These are phyloP conservation scores for Morpho deidamia DNA, from an alignment of 2,888 invertebrate genomes.

Conservation along the genomic window DNA sequence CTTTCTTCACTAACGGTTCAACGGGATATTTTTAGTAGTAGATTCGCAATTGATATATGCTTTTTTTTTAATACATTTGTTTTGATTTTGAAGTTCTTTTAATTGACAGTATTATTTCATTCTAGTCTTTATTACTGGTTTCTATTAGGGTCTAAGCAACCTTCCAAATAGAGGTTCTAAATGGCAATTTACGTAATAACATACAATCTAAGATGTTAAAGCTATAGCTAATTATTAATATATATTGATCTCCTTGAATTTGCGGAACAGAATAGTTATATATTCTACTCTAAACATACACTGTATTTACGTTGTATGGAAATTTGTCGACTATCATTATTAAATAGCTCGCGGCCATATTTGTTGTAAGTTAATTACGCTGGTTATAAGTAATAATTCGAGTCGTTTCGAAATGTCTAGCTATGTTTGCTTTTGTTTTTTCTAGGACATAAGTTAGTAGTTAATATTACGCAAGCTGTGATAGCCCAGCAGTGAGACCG, in stretches of 20 bases:
- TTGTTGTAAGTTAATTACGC: constrained; percentile 11
- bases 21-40: constrained; percentile 41
- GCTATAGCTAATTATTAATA: constrained; percentile 40
- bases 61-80: not conserved
- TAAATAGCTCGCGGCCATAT: constrained; percentile 9
- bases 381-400: no score
- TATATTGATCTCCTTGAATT: constrained; percentile 69
- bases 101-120: not conserved
- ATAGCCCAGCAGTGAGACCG: no score
- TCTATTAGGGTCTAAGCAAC: constrained; percentile 21
- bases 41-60: not conserved
- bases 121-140: constrained; percentile 6
- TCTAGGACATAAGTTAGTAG: constrained; percentile 1
- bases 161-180: constrained; percentile 23
- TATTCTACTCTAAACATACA: not conserved
- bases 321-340: constrained; percentile 7
- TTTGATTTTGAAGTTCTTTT: not conserved
- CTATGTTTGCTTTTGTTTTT: constrained; percentile 6
- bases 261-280: constrained; percentile 47
- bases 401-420: constrained; percentile 10
- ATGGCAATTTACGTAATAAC: constrained; percentile 47
- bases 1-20: constrained; percentile 45
- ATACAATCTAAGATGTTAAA: constrained; percentile 29
- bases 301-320: constrained; percentile 11
- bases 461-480: no score